Conservation (phyloP, 2,888 invertebrate species). For the Mellilla xanthometata region DNA sequence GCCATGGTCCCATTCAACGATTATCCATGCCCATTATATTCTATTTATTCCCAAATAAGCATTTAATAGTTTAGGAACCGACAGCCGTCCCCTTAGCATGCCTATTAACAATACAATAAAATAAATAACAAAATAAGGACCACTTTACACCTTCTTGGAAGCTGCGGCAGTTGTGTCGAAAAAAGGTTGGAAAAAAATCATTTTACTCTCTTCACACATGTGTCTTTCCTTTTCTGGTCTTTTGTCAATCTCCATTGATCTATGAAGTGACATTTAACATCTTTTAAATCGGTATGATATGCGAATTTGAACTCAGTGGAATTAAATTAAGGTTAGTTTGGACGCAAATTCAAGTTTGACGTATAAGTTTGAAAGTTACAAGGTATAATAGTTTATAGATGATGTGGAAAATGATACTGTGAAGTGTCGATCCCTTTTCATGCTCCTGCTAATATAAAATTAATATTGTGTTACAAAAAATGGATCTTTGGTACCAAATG, state of each 20-base stretch:
- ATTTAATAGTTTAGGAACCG: constrained; percentile 75
- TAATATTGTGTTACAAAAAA: constrained; percentile 64
- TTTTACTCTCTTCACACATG: constrained; percentile 41
- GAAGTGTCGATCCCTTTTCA: constrained; percentile 77
- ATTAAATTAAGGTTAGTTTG: constrained; percentile 4
- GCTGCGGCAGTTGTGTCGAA: constrained; percentile 64
- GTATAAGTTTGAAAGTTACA: constrained; percentile 36
- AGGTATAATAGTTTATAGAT: constrained; percentile 65
- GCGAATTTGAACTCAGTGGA: constrained; percentile 34
- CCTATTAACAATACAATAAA: constrained; percentile 83
- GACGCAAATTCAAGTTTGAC: constrained; percentile 28
- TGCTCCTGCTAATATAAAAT: constrained; percentile 72
- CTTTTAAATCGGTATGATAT: constrained; percentile 6
- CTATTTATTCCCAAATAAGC: constrained; percentile 82
- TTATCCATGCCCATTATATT: constrained; percentile 81
- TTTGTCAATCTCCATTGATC: constrained; percentile 54
- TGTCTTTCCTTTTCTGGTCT: constrained; percentile 48
- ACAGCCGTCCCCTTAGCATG: constrained; percentile 69
- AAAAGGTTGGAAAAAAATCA: constrained; percentile 54
- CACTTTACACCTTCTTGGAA: constrained; percentile 83
- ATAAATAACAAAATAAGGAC: constrained; percentile 77
- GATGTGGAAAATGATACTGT: constrained; percentile 78
- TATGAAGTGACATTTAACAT: constrained; percentile 28
- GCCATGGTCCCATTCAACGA: constrained; percentile 66
- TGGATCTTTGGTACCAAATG: constrained; percentile 30